Base-by-base conservation (phyloP, 2,797 vertebrate species). In the Trachurus trachurus region DNA sequence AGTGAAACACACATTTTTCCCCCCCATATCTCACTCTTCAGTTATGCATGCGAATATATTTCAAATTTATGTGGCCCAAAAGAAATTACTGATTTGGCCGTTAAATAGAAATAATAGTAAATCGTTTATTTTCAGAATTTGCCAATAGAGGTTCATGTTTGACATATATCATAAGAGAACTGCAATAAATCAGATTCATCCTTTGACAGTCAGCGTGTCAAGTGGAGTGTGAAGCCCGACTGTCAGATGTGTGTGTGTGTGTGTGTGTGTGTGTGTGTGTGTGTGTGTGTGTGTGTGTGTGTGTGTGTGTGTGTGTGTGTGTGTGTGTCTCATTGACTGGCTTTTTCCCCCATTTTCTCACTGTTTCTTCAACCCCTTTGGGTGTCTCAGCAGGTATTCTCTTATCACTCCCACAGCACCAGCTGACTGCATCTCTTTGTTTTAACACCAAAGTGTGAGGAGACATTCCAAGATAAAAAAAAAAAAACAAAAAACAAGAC, bases 321-420 rank as follows among this genome's bases (percentile, higher is more conserved):
- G 69, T 82, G 84, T 71, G 66, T 76, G 63, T 82, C 76, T 89
- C 86, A 84, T 87, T 90, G 90, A 81, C 86, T 91, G 78, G 58
- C 66, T 90, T 81, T 88, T 34, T 34, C 6, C 6, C 6, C 89
- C 83, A 81, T 88, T 89, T 89, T 87, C 84, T 83, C 79, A 82
- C 66, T 85, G 82, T 84, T 88, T 88, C 88, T 89, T 85, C 83
- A 90, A 85, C 66, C 92, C 86, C 90, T 92, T 76, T 76, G 87
- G 90, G 89, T 89, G 89, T 88, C 92, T 91, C 92, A 90, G 93
- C 90, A 93, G 92, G 93, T 92, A 92, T 88, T 84, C 87, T 92
- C 86, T 90, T 92, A 94, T 92, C 92, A 87, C 82, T 89, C 87
- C 82, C 87, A 83, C 70, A 88, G 80, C 88, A 83, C 86, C 78